Percentiles rank a stretch among this genome's conserved stretches.
These are phyloP conservation scores for Ceratina calcarata DNA, from an alignment of 1,140 invertebrate species.

Conservation along the genomic window DNA sequence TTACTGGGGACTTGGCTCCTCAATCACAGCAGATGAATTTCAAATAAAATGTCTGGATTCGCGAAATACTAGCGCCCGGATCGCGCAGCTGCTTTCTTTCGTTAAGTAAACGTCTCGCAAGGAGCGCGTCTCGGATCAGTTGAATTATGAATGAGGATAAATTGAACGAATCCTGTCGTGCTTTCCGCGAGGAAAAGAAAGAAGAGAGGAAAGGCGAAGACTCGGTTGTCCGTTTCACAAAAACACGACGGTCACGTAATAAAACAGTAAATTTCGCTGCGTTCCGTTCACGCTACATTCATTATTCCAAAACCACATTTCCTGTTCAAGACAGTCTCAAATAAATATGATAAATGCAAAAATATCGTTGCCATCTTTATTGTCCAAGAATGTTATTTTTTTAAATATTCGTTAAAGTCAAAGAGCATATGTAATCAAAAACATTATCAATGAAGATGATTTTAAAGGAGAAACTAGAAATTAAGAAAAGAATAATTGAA, in stretches of 20 bases:
- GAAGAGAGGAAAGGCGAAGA: background rate
- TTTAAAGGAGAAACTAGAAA: background rate
- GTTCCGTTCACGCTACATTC: background rate
- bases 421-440: background rate
- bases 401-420: background rate
- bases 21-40: slow-evolving; percentile 31
- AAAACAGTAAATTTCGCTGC: background rate
- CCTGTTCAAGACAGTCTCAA: background rate
- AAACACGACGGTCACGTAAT: slow-evolving; percentile 35
- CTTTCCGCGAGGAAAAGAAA: slow-evolving; percentile 14
- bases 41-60: slow-evolving; percentile 23
- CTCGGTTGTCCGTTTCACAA: background rate
- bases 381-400: background rate
- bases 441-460: background rate
- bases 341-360: background rate
- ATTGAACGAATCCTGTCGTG: slow-evolving; percentile 31
- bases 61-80: slow-evolving; percentile 1
- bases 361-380: too few species aligned
- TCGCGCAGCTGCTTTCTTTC: slow-evolving; percentile 7
- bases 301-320: background rate
- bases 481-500: background rate
- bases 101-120: slow-evolving; percentile 37
- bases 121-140: slow-evolving; percentile 19
- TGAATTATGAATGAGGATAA: slow-evolving; percentile 43
- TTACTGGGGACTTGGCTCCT: background rate